Percentiles rank a stretch among this genome's conserved stretches.
These are phyloP conservation scores for Ceratotherium simum DNA, from an alignment of 2,113 vertebrate species.

Conservation along the genomic window DNA sequence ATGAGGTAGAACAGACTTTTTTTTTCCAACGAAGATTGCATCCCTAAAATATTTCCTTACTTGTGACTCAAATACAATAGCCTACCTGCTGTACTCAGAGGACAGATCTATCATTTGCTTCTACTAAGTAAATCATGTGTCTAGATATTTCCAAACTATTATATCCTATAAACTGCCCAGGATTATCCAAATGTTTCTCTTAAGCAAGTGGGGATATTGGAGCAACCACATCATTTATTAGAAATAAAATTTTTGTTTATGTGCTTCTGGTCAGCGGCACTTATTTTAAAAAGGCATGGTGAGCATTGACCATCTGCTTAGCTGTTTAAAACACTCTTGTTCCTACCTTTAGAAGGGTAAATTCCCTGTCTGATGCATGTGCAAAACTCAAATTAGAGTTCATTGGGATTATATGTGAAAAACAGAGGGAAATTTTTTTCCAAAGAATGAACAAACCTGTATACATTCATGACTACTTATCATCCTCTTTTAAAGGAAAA, in stretches of 20 bases:
- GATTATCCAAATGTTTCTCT: neutral
- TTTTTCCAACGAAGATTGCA: neutral
- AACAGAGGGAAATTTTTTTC: neutral
- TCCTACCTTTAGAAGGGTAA: neutral
- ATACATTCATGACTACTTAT: neutral
- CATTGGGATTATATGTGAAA: constrained; percentile 27
- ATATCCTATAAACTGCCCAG: neutral
- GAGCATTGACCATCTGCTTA: neutral
- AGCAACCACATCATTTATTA: neutral
- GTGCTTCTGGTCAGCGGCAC: neutral
- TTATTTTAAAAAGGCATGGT: neutral
- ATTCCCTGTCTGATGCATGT: neutral
- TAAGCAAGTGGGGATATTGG: neutral
- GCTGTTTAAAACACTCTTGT: constrained; percentile 24
- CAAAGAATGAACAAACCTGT: constrained; percentile 18
- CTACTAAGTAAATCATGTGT: neutral
- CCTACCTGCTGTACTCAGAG: neutral
- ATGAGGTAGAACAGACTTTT: neutral
- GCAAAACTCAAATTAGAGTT: constrained; percentile 20
- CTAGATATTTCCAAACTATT: neutral
- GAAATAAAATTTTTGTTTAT: neutral
- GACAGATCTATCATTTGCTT: constrained; percentile 23
- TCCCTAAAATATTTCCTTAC: neutral
- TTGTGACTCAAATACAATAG: neutral
- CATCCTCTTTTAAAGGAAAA: neutral